phyloP scores from a whole-genome alignment of 2,797 vertebrate genomes.

The Sebastes taczanowskii region DNA sequence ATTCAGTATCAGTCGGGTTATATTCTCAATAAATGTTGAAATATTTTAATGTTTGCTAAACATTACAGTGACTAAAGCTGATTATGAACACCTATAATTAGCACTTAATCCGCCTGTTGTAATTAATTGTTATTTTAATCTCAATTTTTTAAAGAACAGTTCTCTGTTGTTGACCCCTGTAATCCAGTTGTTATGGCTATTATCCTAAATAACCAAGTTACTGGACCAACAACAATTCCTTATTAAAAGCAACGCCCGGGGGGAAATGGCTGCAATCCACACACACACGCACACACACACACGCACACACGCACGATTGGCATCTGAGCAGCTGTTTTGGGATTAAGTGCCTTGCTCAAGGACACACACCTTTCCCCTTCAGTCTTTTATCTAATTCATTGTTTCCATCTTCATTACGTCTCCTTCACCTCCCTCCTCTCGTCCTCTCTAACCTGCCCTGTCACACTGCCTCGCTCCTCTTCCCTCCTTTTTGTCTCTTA shows the following conservation, averaged over 20 bases:
- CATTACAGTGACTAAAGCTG: neutral
- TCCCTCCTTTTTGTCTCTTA: neutral
- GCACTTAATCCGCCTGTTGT: neutral
- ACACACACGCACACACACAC: neutral
- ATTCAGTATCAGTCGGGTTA: neutral
- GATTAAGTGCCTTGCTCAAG: constrained; percentile 22
- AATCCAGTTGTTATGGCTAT: neutral
- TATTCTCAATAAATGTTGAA: neutral
- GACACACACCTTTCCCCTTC: neutral
- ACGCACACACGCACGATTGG: neutral
- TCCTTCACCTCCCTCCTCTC: neutral
- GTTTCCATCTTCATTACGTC: neutral
- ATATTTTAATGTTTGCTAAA: neutral
- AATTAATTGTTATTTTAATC: neutral
- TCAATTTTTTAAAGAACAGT: neutral
- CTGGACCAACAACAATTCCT: neutral
- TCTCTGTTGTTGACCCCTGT: neutral
- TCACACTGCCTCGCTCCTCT: neutral
- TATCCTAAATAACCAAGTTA: neutral
- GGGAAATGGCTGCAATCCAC: neutral
- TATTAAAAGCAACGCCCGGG: neutral
- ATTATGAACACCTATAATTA: neutral
- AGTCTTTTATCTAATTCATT: constrained; percentile 3
- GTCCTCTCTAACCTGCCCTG: constrained; percentile 4
- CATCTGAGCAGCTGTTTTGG: constrained; percentile 15